These are phyloP conservation scores for Pseudococcus viburni DNA, from an alignment of 2,888 invertebrate genomes.

Conservation along the genomic window DNA sequence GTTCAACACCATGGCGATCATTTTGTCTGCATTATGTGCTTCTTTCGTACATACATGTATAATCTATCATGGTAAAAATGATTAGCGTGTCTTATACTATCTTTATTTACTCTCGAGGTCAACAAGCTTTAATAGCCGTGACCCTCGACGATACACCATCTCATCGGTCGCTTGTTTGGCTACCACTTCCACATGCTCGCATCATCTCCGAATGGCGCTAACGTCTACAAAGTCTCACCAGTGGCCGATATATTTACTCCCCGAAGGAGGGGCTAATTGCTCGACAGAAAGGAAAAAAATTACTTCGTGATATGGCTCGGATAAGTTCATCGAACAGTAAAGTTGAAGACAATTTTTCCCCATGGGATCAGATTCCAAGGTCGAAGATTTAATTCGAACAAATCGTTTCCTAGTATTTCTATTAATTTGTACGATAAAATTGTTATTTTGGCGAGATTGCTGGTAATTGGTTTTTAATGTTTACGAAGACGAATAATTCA, in stretches of 20 bases:
- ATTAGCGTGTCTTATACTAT: conserved; percentile 50
- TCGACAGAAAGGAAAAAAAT: background rate
- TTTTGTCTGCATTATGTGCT: background rate
- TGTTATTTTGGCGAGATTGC: no score
- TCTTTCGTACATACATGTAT: background rate
- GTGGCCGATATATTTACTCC: conserved; percentile 33
- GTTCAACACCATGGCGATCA: background rate
- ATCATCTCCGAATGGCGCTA: conserved; percentile 42
- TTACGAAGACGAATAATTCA: no score
- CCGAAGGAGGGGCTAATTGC: conserved; percentile 55
- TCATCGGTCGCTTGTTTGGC: conserved; percentile 19
- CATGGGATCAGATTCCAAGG: no score
- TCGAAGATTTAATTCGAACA: no score
- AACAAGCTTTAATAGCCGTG: conserved; percentile 57
- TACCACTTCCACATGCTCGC: conserved; percentile 36
- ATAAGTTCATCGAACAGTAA: background rate
- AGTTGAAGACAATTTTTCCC: background rate
- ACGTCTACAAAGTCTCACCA: conserved; percentile 44
- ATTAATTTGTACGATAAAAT: no score
- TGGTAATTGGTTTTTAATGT: no score
- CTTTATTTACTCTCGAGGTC: conserved; percentile 48
- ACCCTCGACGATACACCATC: conserved; percentile 27
- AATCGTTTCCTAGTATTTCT: no score
- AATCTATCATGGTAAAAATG: conserved; percentile 43
- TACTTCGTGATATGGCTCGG: background rate